phyloP scores from a whole-genome alignment of 2,797 vertebrate genomes.

The Cercopithecus petaurista region DNA sequence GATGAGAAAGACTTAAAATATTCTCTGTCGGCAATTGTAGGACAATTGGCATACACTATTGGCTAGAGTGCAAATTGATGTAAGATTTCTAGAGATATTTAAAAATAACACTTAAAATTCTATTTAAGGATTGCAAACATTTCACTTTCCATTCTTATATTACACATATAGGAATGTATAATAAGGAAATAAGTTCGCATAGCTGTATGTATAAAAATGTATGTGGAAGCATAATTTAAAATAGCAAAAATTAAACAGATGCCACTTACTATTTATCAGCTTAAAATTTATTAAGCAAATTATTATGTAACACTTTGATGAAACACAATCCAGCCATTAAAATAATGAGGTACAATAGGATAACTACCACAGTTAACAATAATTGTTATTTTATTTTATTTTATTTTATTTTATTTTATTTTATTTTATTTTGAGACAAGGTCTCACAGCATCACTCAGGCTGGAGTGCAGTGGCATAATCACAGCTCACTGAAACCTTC shows the following conservation, averaged over 20 bases:
- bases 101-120: background rate
- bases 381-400: too few relatives aligned
- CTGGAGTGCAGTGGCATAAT: too few relatives aligned
- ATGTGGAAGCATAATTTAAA: background rate
- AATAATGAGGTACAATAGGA: background rate
- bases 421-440: too few relatives aligned
- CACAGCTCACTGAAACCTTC: too few relatives aligned
- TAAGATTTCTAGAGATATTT: background rate
- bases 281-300: background rate
- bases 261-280: background rate
- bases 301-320: background rate
- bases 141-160: background rate
- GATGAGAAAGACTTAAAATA: background rate
- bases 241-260: background rate
- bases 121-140: background rate
- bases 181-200: background rate
- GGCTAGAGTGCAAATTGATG: background rate
- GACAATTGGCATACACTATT: background rate
- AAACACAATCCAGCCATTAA: background rate
- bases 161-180: background rate
- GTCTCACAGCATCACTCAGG: too few relatives aligned
- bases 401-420: too few relatives aligned
- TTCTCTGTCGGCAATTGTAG: background rate
- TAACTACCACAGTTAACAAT: too few relatives aligned
- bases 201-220: background rate